Evolutionary conservation across 2,113 vertebrate genomes (phyloP).

Genomic region (Panurus biarmicus): DNA sequence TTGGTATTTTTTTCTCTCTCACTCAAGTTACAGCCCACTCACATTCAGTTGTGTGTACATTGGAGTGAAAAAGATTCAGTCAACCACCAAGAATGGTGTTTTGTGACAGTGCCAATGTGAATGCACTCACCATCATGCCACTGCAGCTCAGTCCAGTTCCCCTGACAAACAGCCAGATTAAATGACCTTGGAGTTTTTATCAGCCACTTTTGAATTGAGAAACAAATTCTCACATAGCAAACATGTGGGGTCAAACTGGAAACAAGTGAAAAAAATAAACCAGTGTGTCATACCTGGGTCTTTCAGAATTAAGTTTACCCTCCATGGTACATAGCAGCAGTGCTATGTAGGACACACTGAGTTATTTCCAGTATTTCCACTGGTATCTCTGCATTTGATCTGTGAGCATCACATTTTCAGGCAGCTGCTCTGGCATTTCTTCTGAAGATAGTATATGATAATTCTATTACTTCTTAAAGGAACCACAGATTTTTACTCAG

Average conservation of each 20-base stretch:
- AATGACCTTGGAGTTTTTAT: background rate
- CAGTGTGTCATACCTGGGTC: no score
- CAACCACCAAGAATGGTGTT: fast-evolving
- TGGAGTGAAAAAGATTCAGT: background rate
- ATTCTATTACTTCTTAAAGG: background rate
- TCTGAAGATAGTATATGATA: background rate
- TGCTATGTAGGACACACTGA: background rate
- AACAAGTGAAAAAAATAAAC: background rate
- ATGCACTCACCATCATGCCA: background rate
- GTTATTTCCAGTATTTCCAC: background rate
- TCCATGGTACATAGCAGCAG: background rate
- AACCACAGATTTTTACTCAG: background rate
- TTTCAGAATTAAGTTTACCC: background rate
- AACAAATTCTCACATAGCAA: background rate
- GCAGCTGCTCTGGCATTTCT: background rate
- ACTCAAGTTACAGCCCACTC: background rate
- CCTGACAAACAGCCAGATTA: background rate
- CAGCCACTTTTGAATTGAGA: background rate
- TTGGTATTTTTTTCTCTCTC: background rate
- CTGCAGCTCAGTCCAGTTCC: background rate
- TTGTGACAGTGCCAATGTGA: background rate
- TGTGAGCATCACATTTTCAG: background rate
- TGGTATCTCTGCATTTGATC: background rate
- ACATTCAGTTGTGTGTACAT: background rate
- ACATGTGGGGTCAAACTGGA: background rate